phyloP scores from a whole-genome alignment of 1,140 invertebrate genomes.

The Lasioglossum albipes region DNA sequence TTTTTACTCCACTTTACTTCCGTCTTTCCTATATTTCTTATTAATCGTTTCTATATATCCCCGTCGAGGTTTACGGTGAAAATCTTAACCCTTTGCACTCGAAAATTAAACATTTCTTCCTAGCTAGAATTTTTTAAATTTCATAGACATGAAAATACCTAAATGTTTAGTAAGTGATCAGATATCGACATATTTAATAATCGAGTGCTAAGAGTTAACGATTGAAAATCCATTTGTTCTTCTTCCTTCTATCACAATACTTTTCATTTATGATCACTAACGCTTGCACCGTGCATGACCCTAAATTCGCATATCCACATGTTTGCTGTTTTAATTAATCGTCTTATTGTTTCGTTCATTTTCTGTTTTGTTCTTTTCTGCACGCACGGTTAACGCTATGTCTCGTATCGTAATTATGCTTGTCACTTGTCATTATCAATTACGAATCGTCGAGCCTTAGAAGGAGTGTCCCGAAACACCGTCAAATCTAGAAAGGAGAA shows the following conservation, averaged over 20 bases:
- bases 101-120: too few species aligned
- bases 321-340: background rate
- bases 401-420: background rate
- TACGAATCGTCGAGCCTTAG: background rate
- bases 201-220: too few species aligned
- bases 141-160: too few species aligned
- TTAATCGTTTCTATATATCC: background rate
- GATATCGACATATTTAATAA: too few species aligned
- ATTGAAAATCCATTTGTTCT: background rate
- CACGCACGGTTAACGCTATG: background rate
- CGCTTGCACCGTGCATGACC: constrained; percentile 47
- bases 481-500: too few species aligned
- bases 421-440: background rate
- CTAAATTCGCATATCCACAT: background rate
- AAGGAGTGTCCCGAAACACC: background rate
- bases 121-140: too few species aligned
- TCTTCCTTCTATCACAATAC: background rate
- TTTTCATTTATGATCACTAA: constrained; percentile 50
- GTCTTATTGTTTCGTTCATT: background rate
- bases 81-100: background rate
- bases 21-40: background rate
- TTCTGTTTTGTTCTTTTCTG: background rate
- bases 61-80: background rate
- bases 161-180: too few species aligned
- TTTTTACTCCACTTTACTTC: background rate